phyloP scores from a whole-genome alignment of 2,888 invertebrate genomes.

The Caenorhabditis doughertyi region DNA sequence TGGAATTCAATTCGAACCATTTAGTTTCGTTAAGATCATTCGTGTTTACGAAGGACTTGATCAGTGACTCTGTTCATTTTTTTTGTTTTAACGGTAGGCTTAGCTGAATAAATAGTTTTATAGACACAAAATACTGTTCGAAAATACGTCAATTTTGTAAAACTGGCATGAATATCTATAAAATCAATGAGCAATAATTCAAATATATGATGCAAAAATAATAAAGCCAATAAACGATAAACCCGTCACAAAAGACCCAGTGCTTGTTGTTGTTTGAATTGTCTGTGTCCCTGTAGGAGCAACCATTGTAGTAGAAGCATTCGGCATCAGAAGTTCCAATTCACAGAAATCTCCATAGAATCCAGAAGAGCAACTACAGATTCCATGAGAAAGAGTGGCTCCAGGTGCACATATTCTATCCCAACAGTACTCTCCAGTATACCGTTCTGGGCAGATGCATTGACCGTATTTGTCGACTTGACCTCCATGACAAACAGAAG shows the following conservation, averaged over 20 bases:
- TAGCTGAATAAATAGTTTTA: too few species aligned
- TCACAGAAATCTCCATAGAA: constrained; percentile 59
- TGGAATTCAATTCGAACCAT: constrained; percentile 94
- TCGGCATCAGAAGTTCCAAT: neutral
- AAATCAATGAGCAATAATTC: too few species aligned
- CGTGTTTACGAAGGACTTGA: constrained; percentile 80
- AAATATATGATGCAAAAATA: too few species aligned
- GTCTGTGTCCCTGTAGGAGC: neutral
- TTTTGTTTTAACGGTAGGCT: neutral
- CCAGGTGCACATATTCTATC: constrained; percentile 50
- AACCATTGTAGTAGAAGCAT: neutral
- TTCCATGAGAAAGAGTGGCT: constrained; percentile 39
- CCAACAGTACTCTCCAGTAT: constrained; percentile 64
- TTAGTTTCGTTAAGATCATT: constrained; percentile 88
- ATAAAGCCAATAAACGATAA: too few species aligned
- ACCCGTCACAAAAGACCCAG: too few species aligned
- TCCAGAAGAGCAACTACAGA: constrained; percentile 36
- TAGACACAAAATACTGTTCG: too few species aligned
- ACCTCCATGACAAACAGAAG: constrained; percentile 47
- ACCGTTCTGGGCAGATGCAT: constrained; percentile 50
- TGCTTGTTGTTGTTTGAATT: too few species aligned
- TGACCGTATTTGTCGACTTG: constrained; percentile 46
- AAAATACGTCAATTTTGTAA: too few species aligned
- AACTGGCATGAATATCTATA: too few species aligned
- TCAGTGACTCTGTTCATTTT: constrained; percentile 43